A percentile compares a stretch with the other conserved stretches of the same genome.
Conservation (phyloP, 2,888 invertebrate genomes). For the Lymantria monacha region DNA sequence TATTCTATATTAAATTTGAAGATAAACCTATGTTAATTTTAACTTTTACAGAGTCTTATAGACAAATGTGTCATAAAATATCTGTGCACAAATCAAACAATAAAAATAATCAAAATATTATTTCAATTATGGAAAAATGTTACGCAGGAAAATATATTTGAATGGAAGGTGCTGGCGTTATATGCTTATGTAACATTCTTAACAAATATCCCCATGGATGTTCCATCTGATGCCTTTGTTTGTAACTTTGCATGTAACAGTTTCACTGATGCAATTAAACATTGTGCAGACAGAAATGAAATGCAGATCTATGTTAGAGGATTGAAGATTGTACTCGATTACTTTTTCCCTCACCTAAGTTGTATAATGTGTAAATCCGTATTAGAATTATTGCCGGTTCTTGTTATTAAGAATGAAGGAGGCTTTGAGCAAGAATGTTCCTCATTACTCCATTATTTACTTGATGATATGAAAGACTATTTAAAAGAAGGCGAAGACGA, state of each 20-base stretch:
- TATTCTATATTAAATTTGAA: no score
- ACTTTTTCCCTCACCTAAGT: slow-evolving; percentile 63
- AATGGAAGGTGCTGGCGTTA: slow-evolving; percentile 78
- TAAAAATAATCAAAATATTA: slow-evolving; percentile 78
- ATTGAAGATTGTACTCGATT: slow-evolving; percentile 63
- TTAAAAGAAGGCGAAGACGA: slow-evolving; percentile 72
- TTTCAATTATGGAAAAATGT: slow-evolving; percentile 74
- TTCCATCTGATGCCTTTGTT: slow-evolving; percentile 76
- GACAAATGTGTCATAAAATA: slow-evolving; percentile 58
- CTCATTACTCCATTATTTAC: slow-evolving; percentile 74
- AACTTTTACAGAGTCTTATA: slow-evolving; percentile 51
- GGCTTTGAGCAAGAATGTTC: slow-evolving; percentile 52
- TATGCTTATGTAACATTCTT: slow-evolving; percentile 81
- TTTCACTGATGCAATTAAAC: slow-evolving; percentile 75
- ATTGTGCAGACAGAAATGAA: slow-evolving; percentile 47
- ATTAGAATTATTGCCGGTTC: slow-evolving; percentile 73
- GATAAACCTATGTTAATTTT: background rate
- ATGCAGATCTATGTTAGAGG: slow-evolving; percentile 59
- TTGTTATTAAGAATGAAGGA: slow-evolving; percentile 70
- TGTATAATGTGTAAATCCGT: slow-evolving; percentile 71
- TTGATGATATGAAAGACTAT: slow-evolving; percentile 70
- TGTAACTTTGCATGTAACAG: slow-evolving; percentile 81
- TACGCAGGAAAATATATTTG: slow-evolving; percentile 63
- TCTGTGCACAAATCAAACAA: slow-evolving; percentile 69
- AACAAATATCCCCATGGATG: slow-evolving; percentile 59